Base-by-base conservation (phyloP, 1,140 invertebrate genomes). In the Eubasilissa regina region DNA sequence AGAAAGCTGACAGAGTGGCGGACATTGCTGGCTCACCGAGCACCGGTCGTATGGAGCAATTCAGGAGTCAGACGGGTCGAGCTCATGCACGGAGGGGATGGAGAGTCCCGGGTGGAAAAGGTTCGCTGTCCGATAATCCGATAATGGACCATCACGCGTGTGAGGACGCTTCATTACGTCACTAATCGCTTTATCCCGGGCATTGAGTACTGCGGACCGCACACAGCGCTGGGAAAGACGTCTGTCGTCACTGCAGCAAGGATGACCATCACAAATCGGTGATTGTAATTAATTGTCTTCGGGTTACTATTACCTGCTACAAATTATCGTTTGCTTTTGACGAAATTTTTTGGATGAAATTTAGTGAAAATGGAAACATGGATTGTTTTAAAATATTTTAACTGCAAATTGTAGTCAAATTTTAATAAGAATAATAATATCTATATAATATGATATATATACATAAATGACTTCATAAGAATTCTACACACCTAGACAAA, bases 91-190 rank as follows among this genome's bases (percentile, higher is more conserved):
- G 25, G 19, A 48, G 11, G 25, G 66, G 47, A 70, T 70, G 48
- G 19, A 12, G 0, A 19, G 51, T 70, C n/a, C 66, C 66, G 45
- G 9, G 19, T 51, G 47, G 66, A 25, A 70, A 53, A 21, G 21
- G 44, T 74, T 55, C 21, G 75, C 35, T n/a, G 43, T 13, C 60
- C 62, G 75, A 77, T 77, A 77, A 77, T 77, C 75, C 75, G 75
- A 77, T 77, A 77, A 77, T 77, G 60, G 17, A 60, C 44, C 58
- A 77, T 68, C 51, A 66, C 44, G 58, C 58, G 62, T 66, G 73
- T 62, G 73, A 75, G 55, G 73, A 48, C n/a, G 75, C 48, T 77
- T 68, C 75, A 77, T 68, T 77, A 55, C 75, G 60, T 51, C 55
- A 48, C 56, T 77, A 77, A 77, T 77, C 60, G 62, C 44, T 76